Evolutionary conservation across 1,140 invertebrate species (phyloP).

Genomic region (Caenorhabditis brenneri): DNA sequence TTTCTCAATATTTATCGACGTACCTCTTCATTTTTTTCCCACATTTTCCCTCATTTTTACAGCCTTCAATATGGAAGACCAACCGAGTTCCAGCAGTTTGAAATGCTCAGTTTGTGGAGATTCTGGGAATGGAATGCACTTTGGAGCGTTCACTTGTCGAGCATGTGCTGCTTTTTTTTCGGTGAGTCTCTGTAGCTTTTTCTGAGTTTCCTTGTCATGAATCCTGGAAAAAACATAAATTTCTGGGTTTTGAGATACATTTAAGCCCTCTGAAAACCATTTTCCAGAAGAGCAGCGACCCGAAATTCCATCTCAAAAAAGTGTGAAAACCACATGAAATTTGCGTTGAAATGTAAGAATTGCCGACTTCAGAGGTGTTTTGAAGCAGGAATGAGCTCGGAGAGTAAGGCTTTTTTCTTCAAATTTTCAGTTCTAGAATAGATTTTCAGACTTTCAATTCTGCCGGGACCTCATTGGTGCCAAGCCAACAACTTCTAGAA

Average conservation of each 20-base stretch:
- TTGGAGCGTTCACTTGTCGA: background rate
- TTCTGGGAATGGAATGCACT: background rate
- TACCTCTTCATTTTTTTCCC: background rate
- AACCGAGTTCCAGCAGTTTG: background rate
- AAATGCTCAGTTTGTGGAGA: background rate
- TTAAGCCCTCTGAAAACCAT: too few relatives aligned
- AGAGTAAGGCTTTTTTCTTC: background rate
- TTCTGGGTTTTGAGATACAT: background rate
- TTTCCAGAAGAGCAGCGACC: background rate
- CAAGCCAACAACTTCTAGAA: background rate
- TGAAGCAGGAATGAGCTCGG: slow-evolving; percentile 2
- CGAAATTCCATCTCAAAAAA: background rate
- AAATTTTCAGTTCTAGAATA: background rate
- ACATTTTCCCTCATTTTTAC: background rate
- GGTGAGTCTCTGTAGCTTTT: background rate
- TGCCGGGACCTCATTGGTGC: background rate
- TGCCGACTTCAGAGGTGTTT: background rate
- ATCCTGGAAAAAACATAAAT: too few relatives aligned
- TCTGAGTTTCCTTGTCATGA: background rate
- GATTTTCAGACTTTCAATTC: background rate
- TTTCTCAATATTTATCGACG: too few relatives aligned
- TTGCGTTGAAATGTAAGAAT: background rate
- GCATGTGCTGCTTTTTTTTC: background rate
- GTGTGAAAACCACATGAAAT: background rate
- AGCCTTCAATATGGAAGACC: background rate